Evolutionary conservation across 2,797 vertebrate species (phyloP).

Genomic region (Hemitrygon akajei): DNA sequence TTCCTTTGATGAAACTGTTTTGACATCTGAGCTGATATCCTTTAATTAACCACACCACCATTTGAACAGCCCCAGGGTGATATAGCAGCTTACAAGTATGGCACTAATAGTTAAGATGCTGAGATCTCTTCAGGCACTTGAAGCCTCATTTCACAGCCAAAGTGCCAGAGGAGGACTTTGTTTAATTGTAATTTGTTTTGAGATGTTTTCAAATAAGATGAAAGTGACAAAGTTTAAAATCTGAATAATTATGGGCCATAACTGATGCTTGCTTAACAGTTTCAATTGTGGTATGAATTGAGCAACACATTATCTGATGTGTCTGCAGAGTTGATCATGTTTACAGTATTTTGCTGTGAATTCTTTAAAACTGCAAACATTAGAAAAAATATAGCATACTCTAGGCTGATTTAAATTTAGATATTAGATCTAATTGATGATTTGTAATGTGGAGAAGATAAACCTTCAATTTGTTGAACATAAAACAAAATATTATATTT

Average conservation of each 20-base stretch:
- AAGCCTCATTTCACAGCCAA: conserved; percentile 55
- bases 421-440: conserved; percentile 48
- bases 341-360: conserved; percentile 40
- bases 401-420: conserved; percentile 48
- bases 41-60: conserved; percentile 25
- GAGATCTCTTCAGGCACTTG: conserved; percentile 15
- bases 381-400: conserved; percentile 54
- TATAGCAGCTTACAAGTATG: not conserved
- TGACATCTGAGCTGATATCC: conserved; percentile 24
- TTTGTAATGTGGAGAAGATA: conserved; percentile 51
- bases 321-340: conserved; percentile 46
- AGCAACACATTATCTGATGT: conserved; percentile 42
- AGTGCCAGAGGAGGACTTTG: conserved; percentile 60
- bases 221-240: conserved; percentile 72
- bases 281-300: conserved; percentile 59
- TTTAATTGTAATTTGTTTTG: conserved; percentile 72
- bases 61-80: not conserved
- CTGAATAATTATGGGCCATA: conserved; percentile 75
- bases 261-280: conserved; percentile 72
- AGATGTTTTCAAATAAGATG: conserved; percentile 68
- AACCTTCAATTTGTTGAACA: conserved; percentile 43
- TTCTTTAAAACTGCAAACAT: conserved; percentile 55
- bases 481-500: conserved; percentile 45
- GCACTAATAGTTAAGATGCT: conserved; percentile 19
- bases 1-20: conserved; percentile 15